Base-by-base conservation (phyloP, 2,888 invertebrate genomes). In the Epirrita christyi region DNA sequence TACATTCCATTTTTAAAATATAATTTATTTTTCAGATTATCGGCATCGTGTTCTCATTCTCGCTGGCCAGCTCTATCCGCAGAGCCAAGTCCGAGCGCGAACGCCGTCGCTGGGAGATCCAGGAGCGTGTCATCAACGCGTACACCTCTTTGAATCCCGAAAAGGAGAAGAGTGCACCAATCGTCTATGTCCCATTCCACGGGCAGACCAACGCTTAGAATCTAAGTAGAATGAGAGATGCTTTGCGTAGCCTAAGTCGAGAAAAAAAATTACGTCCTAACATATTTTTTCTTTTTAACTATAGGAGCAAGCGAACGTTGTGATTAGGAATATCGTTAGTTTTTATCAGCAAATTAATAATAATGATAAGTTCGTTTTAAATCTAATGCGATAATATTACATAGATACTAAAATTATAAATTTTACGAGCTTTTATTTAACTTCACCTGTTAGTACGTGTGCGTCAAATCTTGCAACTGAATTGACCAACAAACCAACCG, bases 41-140 rank as follows among this genome's bases (percentile, higher is more conserved):
- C 73, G 98, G 98, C 66, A 96, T 98, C 47, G 93, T 97, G 63
- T 97, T 98, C 79, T 97, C 98, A 1, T 96, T 97, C 83, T 96
- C 97, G 88, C 89, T 98, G 82, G 98, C 97, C 57, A 95, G 96
- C 77, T 95, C 97, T 2, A 96, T 98, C 76, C 95, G 96, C 59
- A 94, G 94, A 63, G 94, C 96, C 59, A 96, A 96, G 81, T 94
- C 94, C 0, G 94, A 95, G 69, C 94, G 95, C 37, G 95, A 95
- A 73, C 94, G 94, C 55, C 93, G 95, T 49, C 93, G 94, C 49
- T 95, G 95, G 94, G 95, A 96, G 81, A 90, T 94, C 59, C 92
- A 94, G 63, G 93, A 94, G 66, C 92, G 92, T 36, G 87, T 94
- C 68, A 88, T 93, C 60, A 93, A 92, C 64, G 86, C 90, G 1